A percentile compares a stretch with the other conserved stretches of the same genome.
Conservation (phyloP, 1,140 invertebrate species). For the Daktulosphaira vitifoliae region DNA sequence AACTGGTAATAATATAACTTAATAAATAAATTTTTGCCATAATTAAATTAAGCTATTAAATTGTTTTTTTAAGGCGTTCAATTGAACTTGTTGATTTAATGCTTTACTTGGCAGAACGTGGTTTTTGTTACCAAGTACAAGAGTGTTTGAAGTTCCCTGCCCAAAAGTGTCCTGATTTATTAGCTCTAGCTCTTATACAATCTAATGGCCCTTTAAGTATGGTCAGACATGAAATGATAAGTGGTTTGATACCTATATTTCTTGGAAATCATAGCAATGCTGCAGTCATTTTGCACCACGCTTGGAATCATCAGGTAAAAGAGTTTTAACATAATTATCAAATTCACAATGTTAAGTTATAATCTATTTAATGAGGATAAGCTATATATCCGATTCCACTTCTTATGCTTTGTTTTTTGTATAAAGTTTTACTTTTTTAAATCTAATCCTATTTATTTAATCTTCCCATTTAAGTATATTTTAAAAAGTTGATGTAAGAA, state of each 20-base stretch:
- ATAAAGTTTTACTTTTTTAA: no score
- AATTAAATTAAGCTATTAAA: no score
- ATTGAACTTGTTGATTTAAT: slow-evolving; percentile 83
- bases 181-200: slow-evolving; percentile 79
- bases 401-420: no score
- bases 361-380: no score
- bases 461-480: no score
- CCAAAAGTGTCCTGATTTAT: slow-evolving; percentile 86
- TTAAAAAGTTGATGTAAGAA: no score
- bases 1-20: slow-evolving; percentile 56
- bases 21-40: neutral
- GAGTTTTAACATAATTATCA: no score
- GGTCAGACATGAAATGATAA: slow-evolving; percentile 73
- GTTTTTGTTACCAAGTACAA: slow-evolving; percentile 68
- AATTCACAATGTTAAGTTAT: no score
- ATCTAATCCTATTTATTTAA: no score
- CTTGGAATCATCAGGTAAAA: slow-evolving; percentile 68
- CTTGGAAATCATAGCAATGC: slow-evolving; percentile 90
- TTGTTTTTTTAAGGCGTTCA: slow-evolving; percentile 52
- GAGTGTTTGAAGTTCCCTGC: slow-evolving; percentile 89
- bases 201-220: slow-evolving; percentile 65
- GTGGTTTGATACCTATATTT: slow-evolving; percentile 80
- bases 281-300: slow-evolving; percentile 83
- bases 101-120: slow-evolving; percentile 75
- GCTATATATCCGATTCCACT: no score